These are phyloP conservation scores for Anableps anableps DNA, from an alignment of 2,797 vertebrate genomes.

Conservation along the genomic window DNA sequence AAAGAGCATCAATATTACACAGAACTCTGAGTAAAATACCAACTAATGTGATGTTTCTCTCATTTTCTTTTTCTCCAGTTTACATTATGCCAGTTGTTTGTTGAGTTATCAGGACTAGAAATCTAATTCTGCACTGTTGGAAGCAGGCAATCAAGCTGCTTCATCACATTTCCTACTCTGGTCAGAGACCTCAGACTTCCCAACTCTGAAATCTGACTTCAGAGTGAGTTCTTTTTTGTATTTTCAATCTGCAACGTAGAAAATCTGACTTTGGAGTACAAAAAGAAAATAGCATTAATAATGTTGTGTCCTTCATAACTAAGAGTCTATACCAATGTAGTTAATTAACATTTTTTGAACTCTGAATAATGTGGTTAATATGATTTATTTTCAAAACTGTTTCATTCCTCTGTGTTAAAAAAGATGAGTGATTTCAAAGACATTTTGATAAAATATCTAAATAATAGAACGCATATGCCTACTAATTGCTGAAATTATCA, in stretches of 20 bases:
- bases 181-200: not conserved
- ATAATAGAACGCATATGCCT: not conserved
- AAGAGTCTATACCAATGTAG: not conserved
- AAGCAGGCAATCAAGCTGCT: not conserved
- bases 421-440: not conserved
- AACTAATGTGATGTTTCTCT: not conserved
- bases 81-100: not conserved
- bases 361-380: too few relatives aligned
- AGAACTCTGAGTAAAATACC: not conserved
- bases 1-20: not conserved
- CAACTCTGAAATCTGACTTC: not conserved
- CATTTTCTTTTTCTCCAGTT: not conserved
- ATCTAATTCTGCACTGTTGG: not conserved
- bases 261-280: not conserved
- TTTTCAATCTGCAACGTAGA: not conserved
- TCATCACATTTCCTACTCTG: not conserved
- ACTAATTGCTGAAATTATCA: constrained; percentile 36
- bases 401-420: not conserved
- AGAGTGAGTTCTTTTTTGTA: not conserved
- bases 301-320: not conserved
- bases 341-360: not conserved
- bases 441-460: not conserved
- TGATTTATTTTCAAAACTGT: too few relatives aligned
- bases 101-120: not conserved
- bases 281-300: not conserved